Evolutionary conservation across 2,113 vertebrate species (phyloP), one percentile per base, ranked within the genome.

Genomic region (Sterna hirundo): DNA sequence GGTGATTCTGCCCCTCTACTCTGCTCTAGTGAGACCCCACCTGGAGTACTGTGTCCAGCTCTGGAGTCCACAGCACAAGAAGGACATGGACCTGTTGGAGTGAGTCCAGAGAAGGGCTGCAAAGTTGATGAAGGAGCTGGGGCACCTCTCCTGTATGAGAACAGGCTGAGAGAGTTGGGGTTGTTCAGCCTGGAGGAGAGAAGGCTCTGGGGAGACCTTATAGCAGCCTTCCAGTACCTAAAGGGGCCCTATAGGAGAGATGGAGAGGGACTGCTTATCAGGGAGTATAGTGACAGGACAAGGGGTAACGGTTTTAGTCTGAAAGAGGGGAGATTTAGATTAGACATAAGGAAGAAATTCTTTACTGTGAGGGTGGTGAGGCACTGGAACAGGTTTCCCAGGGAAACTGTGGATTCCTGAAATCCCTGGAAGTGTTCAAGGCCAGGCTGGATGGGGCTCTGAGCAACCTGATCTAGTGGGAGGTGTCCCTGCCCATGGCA

Each of bases 11-110:
- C 29, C 13, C 22, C 46, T 68, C 36, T 70, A 14, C 11, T 21
- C n/a, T 4, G 1, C 38, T 46, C 40, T 83, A 0, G 1, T 83
- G 30, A 55, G 80, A 70, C 16, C 15, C 16, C 11, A 36, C 3
- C n/a, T 30, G 13, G 3, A 62, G 20, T 62, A 9, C 47, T 68
- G 27, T 2, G 0, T 61, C 5, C 52, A 52, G 27, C 11, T 58
- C 32, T 83, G 34, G 27, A 11, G 18, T 4, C 9, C 16, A 3
- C 54, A 51, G 1, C 16, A 19, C 44, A 21, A 68, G 11, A 29
- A 70, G 4, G 57, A 44, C n/a, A 14, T 20, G 30, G 12, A 26
- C 10, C 22, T 46, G 15, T 5, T 90, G 1, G 2, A 19, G 18
- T 3, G 11, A 13, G 40, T 72, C 10, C 29, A 72, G n/a, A 49